phyloP scores from a whole-genome alignment of 1,140 invertebrate species.

The Drosophila funebris region DNA sequence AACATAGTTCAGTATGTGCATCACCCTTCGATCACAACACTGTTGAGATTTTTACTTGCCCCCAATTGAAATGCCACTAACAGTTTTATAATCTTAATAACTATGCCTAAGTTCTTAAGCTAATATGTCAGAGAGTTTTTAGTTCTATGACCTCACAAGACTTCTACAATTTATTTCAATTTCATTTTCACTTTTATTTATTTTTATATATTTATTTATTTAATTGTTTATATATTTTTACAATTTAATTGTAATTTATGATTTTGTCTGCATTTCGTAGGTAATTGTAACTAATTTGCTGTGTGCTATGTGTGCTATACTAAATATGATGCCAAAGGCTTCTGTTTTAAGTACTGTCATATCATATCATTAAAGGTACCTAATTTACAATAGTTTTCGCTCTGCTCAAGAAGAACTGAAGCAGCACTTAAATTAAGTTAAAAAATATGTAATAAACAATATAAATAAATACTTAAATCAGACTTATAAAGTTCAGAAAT shows the following conservation, averaged over 20 bases:
- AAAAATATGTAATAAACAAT: neutral
- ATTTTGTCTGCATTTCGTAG: constrained; percentile 55
- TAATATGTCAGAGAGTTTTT: constrained; percentile 34
- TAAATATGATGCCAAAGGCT: constrained; percentile 47
- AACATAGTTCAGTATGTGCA: constrained; percentile 75
- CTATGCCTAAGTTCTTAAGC: constrained; percentile 49
- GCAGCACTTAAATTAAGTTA: neutral
- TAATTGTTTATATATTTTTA: constrained; percentile 70
- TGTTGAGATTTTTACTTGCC: constrained; percentile 68
- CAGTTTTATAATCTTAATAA: constrained; percentile 39
- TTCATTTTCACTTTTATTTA: constrained; percentile 11
- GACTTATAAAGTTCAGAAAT: neutral
- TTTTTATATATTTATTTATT: too few relatives aligned
- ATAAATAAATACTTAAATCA: constrained; percentile 1
- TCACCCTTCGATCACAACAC: constrained; percentile 77
- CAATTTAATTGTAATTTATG: constrained; percentile 74
- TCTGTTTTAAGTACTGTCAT: constrained; percentile 35
- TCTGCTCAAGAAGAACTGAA: neutral
- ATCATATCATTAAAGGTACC: constrained; percentile 73
- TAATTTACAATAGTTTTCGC: constrained; percentile 82
- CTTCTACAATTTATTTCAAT: constrained; percentile 11
- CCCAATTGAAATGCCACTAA: constrained; percentile 53
- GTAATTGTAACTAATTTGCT: constrained; percentile 58
- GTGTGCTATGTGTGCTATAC: constrained; percentile 61
- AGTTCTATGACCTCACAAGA: neutral